These are phyloP conservation scores for Melitaea athalia DNA, from an alignment of 2,888 invertebrate genomes.

Conservation along the genomic window DNA sequence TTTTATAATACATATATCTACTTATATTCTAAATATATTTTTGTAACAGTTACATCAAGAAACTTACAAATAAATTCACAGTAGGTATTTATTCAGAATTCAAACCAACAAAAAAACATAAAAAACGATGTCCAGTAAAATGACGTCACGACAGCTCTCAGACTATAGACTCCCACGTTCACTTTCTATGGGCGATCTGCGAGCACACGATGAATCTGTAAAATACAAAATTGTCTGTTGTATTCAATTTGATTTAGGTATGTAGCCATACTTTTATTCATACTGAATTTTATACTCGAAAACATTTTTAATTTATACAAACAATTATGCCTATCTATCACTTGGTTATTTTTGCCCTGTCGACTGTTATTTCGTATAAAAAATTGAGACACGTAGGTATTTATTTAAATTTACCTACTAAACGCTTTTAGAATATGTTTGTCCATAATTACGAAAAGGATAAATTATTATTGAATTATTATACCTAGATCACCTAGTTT, in stretches of 20 bases:
- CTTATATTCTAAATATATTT: background rate
- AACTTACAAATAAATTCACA: background rate
- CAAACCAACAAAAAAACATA: background rate
- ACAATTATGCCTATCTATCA: background rate
- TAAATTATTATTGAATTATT: background rate
- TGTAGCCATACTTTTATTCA: background rate
- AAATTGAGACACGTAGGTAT: background rate
- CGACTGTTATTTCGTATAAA: background rate
- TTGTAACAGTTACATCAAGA: background rate
- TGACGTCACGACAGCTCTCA: constrained; percentile 31
- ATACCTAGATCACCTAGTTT: background rate
- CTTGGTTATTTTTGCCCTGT: background rate
- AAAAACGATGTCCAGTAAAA: constrained; percentile 16
- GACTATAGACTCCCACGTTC: constrained; percentile 60
- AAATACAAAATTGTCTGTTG: constrained; percentile 43
- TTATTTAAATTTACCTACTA: background rate
- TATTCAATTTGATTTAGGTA: background rate
- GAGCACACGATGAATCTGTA: constrained; percentile 50
- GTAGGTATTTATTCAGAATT: background rate
- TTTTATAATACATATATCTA: no score
- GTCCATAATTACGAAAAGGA: background rate
- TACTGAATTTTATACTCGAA: background rate
- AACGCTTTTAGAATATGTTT: background rate
- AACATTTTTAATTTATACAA: background rate
- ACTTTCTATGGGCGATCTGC: constrained; percentile 64